Base-by-base conservation (phyloP, 1,140 invertebrate species). In the Caerostris extrusa region DNA sequence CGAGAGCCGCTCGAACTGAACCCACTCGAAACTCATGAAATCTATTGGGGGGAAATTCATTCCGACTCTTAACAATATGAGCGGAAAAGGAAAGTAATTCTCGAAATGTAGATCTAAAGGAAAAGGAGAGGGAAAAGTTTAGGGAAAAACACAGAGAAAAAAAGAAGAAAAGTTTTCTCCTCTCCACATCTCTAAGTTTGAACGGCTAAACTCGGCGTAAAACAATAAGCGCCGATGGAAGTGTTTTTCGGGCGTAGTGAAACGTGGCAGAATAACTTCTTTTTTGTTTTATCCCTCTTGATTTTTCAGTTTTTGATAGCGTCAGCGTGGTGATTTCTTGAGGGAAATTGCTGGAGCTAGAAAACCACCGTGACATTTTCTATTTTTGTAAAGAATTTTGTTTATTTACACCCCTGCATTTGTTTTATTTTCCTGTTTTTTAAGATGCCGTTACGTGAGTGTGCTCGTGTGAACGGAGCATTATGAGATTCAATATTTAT, bases 191-290 rank as follows among this genome's bases (percentile, higher is more conserved):
- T 55, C 69, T 7, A 81, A 92, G 81, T 92, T 92, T 92, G 90
- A 92, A 92, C 90, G 61, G 90, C 71, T 92, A 92, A 92, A 92
- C 90, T 92, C 58, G 67, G 90, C 90, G 90, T 92, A 58, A 92
- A 92, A 83, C 90, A 92, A 92, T 92, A 92, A 92, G 90, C 81
- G 90, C 81, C 82, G 61, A 92, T 92, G 90, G 90, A 85, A 85
- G 81, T 92, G 90, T 85, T 81, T 92, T 85, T n/a, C 81, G 50
- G 81, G 82, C 61, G 60, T 92, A 92, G 90, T 92, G 81, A 85
- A 92, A 85, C 90, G 90, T 85, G 85, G 58, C 81, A 67, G 57
- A 91, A 58, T 85, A 60, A 10, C 85, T 92, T 91, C 81, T 91
- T 12, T 34, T 34, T 34, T 34, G 34, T 34, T 34, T 34, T 34